A percentile compares a stretch with the other conserved stretches of the same genome.
phyloP scores from a whole-genome alignment of 2,113 vertebrate genomes.

The Phalacrocorax brasilianus region DNA sequence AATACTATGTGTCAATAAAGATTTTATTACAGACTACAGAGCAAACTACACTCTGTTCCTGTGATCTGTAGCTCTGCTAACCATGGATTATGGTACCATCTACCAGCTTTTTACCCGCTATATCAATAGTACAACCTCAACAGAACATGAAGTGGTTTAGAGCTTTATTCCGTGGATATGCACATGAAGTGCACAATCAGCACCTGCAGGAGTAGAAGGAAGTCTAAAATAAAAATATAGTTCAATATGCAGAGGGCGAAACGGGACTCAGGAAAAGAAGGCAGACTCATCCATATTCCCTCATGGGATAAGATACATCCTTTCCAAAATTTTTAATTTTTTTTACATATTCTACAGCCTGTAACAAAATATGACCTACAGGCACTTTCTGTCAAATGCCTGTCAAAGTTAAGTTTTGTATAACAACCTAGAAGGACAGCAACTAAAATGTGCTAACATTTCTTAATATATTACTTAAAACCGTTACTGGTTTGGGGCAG shows the following conservation, averaged over 20 bases:
- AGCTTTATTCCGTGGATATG: neutral
- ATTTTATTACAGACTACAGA: neutral
- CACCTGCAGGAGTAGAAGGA: neutral
- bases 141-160: neutral
- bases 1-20: neutral
- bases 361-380: slow-evolving; percentile 31
- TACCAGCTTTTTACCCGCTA: neutral
- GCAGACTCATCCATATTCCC: neutral
- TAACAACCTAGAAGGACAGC: slow-evolving; percentile 17
- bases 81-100: neutral
- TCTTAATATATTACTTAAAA: slow-evolving; percentile 32
- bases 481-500: neutral
- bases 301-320: neutral
- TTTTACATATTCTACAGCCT: slow-evolving; percentile 16
- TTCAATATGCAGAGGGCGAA: neutral
- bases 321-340: slow-evolving; percentile 15
- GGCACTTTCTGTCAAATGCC: slow-evolving; percentile 52
- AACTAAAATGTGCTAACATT: slow-evolving; percentile 7
- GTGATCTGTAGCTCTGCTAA: neutral
- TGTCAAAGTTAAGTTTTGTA: neutral
- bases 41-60: neutral
- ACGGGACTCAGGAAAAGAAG: neutral
- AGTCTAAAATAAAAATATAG: neutral
- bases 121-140: neutral
- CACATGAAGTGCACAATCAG: neutral